These are phyloP conservation scores for Clarias platycephalus DNA, from an alignment of 2,797 vertebrate genomes.

Conservation along the genomic window DNA sequence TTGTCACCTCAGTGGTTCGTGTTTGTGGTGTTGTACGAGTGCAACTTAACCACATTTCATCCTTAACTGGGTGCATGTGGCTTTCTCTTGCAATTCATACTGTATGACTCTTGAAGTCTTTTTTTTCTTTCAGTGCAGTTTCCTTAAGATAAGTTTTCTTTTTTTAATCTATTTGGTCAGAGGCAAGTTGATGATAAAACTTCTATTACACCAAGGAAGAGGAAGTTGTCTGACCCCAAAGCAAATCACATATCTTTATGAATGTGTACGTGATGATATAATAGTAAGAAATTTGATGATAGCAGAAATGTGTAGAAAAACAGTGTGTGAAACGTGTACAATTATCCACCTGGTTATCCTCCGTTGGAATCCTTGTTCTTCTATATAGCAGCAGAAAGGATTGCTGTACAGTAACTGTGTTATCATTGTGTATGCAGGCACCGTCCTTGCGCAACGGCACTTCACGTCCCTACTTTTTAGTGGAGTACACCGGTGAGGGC, in stretches of 20 bases:
- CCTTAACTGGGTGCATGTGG: not conserved
- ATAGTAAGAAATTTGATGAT: not conserved
- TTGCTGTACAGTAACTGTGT: not conserved
- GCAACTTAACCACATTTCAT: not conserved
- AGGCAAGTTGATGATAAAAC: not conserved
- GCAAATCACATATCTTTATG: not conserved
- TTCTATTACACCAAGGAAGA: not conserved
- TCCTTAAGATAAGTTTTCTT: not conserved
- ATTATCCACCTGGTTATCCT: too few species aligned
- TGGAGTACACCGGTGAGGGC: conserved; percentile 79
- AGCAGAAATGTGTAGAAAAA: not conserved
- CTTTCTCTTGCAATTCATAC: not conserved
- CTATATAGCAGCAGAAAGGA: not conserved
- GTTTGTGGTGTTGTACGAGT: not conserved
- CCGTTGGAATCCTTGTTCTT: not conserved
- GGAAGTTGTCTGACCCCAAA: not conserved
- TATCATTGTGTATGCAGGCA: conserved; percentile 58
- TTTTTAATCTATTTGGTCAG: not conserved
- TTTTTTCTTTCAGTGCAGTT: not conserved
- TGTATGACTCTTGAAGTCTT: not conserved
- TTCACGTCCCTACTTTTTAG: conserved; percentile 70
- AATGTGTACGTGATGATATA: not conserved
- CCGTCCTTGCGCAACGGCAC: conserved; percentile 71
- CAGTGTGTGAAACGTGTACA: not conserved
- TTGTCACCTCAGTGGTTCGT: not conserved